Evolutionary conservation across 2,888 invertebrate genomes (phyloP).

Genomic region (Acronicta aceris): DNA sequence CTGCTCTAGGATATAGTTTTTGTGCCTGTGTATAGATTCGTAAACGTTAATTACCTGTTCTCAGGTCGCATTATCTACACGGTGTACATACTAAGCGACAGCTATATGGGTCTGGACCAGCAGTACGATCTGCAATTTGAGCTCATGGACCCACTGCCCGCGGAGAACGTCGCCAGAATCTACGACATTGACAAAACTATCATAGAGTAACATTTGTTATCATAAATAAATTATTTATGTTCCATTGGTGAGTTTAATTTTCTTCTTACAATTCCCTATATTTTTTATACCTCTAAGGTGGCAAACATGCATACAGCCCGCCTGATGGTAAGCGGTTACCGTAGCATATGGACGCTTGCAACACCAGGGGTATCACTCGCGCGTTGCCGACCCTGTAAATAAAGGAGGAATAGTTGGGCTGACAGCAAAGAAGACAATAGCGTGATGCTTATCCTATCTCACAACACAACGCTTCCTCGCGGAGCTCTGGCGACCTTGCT

Average conservation of each 20-base stretch:
- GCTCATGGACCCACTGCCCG: constrained; percentile 79
- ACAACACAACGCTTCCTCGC: no score
- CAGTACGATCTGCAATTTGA: constrained; percentile 92
- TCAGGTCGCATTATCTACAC: constrained; percentile 93
- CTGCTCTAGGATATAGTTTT: neutral
- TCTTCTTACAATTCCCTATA: neutral
- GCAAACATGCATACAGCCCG: no score
- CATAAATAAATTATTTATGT: constrained; percentile 24
- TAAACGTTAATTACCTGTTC: constrained; percentile 53
- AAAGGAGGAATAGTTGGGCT: no score
- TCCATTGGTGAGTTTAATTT: neutral
- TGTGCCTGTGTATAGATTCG: neutral
- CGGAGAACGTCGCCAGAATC: constrained; percentile 72
- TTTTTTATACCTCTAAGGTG: no score
- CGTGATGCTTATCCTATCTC: no score
- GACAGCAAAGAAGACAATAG: no score
- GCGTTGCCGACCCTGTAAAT: no score
- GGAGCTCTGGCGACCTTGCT: no score
- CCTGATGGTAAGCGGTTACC: no score
- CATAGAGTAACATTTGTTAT: constrained; percentile 64
- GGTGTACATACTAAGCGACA: constrained; percentile 96
- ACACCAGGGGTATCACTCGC: no score
- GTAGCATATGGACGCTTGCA: no score
- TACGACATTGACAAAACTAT: constrained; percentile 78
- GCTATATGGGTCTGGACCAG: constrained; percentile 97